A percentile compares a stretch with the other conserved stretches of the same genome.
Evolutionary conservation across 1,140 invertebrate genomes (phyloP).

Genomic region (Chlorops oryzae): DNA sequence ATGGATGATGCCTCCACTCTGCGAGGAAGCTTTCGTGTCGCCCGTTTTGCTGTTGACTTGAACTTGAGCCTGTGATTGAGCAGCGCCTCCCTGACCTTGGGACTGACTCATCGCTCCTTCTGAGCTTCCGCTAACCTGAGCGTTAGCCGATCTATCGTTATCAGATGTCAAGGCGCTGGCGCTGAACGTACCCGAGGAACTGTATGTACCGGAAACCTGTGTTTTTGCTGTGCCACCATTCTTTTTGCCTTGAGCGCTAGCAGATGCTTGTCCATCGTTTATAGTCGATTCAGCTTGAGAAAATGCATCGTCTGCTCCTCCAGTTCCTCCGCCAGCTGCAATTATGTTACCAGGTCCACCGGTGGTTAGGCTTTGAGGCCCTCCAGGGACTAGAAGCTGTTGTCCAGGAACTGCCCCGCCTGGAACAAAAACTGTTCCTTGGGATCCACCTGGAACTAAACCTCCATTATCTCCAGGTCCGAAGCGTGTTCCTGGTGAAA

Average conservation of each 20-base stretch:
- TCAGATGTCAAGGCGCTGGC: constrained; percentile 75
- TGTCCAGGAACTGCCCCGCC: constrained; percentile 2
- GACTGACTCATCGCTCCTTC: constrained; percentile 67
- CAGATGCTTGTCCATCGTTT: constrained; percentile 65
- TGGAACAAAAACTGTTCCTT: background rate
- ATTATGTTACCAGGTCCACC: background rate
- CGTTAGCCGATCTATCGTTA: constrained; percentile 63
- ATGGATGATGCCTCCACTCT: constrained; percentile 67
- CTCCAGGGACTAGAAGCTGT: constrained; percentile 11
- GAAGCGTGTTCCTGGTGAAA: constrained; percentile 1
- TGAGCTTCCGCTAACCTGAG: constrained; percentile 64
- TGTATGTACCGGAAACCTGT: constrained; percentile 71
- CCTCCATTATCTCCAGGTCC: background rate
- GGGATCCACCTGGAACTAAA: constrained; percentile 4
- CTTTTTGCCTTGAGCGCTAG: constrained; percentile 67
- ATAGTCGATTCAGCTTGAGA: constrained; percentile 66
- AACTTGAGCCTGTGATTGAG: constrained; percentile 71
- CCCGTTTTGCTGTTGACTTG: constrained; percentile 65
- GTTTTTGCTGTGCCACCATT: constrained; percentile 67
- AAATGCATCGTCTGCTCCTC: constrained; percentile 54
- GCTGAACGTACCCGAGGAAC: constrained; percentile 67
- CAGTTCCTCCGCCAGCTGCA: constrained; percentile 8
- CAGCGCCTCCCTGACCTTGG: constrained; percentile 64
- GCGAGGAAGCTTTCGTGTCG: constrained; percentile 63
- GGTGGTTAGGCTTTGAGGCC: background rate